Percentiles rank a stretch among this genome's conserved stretches.
Evolutionary conservation across 53 echinoderm and acorn worm species (phyloP).

Genomic region (Apostichopus leukothele): DNA sequence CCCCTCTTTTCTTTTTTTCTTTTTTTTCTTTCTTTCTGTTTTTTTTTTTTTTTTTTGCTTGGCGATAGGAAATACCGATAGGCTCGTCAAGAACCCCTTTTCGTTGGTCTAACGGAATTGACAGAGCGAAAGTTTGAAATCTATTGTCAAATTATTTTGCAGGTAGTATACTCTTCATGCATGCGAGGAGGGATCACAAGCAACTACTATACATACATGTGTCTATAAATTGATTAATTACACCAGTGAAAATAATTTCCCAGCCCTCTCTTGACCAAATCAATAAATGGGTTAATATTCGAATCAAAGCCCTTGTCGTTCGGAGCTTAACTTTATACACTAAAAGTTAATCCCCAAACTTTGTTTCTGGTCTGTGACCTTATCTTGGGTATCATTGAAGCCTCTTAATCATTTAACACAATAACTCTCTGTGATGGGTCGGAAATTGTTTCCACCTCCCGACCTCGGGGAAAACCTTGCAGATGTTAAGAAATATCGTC

Average conservation of each 20-base stretch:
- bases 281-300: neutral
- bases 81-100: slow-evolving; percentile 8
- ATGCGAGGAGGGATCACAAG: neutral
- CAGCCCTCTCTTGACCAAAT: neutral
- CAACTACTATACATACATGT: no score
- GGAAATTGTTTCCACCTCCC: neutral
- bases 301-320: slow-evolving; percentile 1
- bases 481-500: no score
- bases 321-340: neutral
- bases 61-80: slow-evolving; percentile 8
- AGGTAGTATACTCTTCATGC: neutral
- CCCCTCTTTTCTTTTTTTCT: neutral
- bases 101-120: neutral
- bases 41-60: neutral
- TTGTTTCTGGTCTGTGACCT: slow-evolving; percentile 28
- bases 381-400: neutral
- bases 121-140: neutral
- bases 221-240: slow-evolving; percentile 12
- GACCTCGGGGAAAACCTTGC: no score
- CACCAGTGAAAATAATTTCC: neutral
- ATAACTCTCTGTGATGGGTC: neutral
- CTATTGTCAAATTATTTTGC: neutral
- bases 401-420: neutral
- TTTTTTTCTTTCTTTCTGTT: neutral
- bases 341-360: slow-evolving; percentile 14